These are phyloP conservation scores for Lycocerus yunnanus DNA, from an alignment of 2,888 invertebrate genomes.

Conservation along the genomic window DNA sequence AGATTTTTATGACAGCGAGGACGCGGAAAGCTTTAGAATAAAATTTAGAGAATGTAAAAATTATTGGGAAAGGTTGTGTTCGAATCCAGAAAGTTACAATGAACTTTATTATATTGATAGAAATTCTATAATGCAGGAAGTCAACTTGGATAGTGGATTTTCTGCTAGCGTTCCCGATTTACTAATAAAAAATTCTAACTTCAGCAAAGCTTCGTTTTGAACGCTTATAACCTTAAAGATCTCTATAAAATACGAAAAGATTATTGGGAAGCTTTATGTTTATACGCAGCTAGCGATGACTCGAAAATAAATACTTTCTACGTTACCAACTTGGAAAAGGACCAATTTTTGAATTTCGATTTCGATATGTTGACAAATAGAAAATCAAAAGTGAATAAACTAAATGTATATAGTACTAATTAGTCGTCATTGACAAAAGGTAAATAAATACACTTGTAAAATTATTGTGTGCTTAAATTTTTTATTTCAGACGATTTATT, in stretches of 20 bases:
- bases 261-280: conserved; percentile 1
- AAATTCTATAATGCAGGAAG: not conserved
- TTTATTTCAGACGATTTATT: not conserved
- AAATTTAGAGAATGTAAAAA: conserved; percentile 33
- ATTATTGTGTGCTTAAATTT: not conserved
- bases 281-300: not conserved
- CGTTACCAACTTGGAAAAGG: not conserved
- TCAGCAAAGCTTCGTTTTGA: not conserved
- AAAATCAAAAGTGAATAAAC: not conserved
- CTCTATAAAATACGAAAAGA: not conserved
- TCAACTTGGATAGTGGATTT: not conserved
- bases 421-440: not conserved
- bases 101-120: not conserved
- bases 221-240: not conserved
- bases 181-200: not conserved
- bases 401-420: not conserved
- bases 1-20: conserved; percentile 16
- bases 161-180: not conserved
- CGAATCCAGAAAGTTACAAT: conserved; percentile 26
- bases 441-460: not conserved
- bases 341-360: not conserved
- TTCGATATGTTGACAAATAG: not conserved
- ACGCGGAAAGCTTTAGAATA: conserved; percentile 16
- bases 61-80: conserved; percentile 42
- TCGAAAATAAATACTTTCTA: not conserved